These are phyloP conservation scores for Cariama cristata DNA, from an alignment of 2,113 vertebrate species.

Conservation along the genomic window DNA sequence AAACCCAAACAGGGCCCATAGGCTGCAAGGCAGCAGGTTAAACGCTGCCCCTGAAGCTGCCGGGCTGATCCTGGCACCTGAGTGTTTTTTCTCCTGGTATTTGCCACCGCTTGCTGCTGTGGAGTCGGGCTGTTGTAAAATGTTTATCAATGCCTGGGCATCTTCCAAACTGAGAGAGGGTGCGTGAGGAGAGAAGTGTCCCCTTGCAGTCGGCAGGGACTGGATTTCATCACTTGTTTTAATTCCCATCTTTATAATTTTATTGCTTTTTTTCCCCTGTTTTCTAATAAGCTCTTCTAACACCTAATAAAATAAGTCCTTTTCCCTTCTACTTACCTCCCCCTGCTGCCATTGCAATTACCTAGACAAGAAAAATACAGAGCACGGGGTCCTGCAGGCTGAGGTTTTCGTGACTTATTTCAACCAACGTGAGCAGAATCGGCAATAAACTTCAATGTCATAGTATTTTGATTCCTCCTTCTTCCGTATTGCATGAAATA, in stretches of 20 bases:
- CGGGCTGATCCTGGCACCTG: not conserved
- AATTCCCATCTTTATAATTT: slow-evolving; percentile 26
- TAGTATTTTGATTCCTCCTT: slow-evolving; percentile 37
- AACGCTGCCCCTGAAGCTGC: slow-evolving; percentile 4
- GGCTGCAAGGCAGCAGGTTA: slow-evolving; percentile 36
- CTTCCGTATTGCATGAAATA: not conserved
- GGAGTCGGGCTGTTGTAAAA: slow-evolving; percentile 42
- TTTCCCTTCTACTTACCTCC: slow-evolving; percentile 69
- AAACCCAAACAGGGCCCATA: slow-evolving; percentile 56
- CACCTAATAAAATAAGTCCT: slow-evolving; percentile 54
- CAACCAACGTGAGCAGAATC: slow-evolving; percentile 59
- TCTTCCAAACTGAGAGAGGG: slow-evolving; percentile 58
- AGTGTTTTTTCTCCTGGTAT: slow-evolving; percentile 15
- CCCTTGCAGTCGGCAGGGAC: slow-evolving; percentile 27
- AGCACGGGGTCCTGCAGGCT: slow-evolving; percentile 38
- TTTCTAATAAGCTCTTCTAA: slow-evolving; percentile 57
- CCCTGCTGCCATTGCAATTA: slow-evolving; percentile 53
- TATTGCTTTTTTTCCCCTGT: not conserved
- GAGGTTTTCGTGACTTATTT: slow-evolving; percentile 61
- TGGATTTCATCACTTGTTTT: slow-evolving; percentile 46
- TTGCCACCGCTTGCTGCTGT: not conserved
- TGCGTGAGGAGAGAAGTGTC: not conserved
- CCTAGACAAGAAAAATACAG: slow-evolving; percentile 64
- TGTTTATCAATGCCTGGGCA: slow-evolving; percentile 57
- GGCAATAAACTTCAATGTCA: slow-evolving; percentile 58